phyloP scores from a whole-genome alignment of 2,888 invertebrate genomes.

The Celastrina argiolus region DNA sequence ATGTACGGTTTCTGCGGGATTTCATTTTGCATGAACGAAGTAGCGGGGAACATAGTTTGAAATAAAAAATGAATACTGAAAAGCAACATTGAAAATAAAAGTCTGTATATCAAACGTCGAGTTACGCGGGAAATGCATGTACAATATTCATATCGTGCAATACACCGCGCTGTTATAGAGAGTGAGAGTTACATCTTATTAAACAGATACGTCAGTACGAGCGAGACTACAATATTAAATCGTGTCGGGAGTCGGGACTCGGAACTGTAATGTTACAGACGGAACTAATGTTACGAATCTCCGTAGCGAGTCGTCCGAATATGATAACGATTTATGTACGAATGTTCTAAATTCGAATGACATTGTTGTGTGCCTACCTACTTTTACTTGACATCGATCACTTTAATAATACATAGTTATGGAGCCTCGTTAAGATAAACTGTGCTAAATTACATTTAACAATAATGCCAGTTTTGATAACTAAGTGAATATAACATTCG shows the following conservation, averaged over 20 bases:
- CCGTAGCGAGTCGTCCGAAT: not conserved
- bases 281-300: constrained; percentile 6
- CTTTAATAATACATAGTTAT: not conserved
- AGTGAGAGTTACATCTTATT: constrained; percentile 16
- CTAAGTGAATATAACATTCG: not conserved
- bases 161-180: not conserved
- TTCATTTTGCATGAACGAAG: too few species aligned
- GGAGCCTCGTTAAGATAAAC: not conserved
- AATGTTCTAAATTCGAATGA: constrained; percentile 1
- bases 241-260: constrained; percentile 9
- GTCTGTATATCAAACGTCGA: constrained; percentile 1
- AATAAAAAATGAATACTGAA: not conserved
- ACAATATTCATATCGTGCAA: constrained; percentile 13
- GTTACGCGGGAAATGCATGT: constrained; percentile 10
- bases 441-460: not conserved
- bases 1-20: too few species aligned
- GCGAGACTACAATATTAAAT: constrained; percentile 10
- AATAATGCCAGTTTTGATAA: too few species aligned
- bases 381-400: not conserved
- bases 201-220: constrained; percentile 15
- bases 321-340: not conserved
- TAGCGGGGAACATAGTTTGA: not conserved
- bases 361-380: not conserved
- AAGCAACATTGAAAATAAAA: not conserved
- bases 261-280: constrained; percentile 2